Percentiles rank a stretch among this genome's conserved stretches.
Conservation (phyloP, 2,797 vertebrate genomes). For the Enteromius treurensis region DNA sequence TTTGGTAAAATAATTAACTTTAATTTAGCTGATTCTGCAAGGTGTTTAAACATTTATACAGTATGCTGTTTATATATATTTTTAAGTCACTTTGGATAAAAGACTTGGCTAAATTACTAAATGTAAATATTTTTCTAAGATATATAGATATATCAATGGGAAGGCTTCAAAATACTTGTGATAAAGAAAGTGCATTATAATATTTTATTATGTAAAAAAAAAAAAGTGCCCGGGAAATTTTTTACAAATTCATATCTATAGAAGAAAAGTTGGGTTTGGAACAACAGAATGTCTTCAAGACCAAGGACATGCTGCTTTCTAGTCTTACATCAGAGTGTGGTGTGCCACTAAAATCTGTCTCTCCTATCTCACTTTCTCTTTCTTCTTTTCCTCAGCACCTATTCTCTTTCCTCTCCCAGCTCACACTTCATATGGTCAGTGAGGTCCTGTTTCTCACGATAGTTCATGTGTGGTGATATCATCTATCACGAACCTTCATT, state of each 20-base stretch:
- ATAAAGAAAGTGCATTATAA: not conserved
- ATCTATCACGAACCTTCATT: slow-evolving; percentile 49
- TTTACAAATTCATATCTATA: not conserved
- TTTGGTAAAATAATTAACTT: not conserved
- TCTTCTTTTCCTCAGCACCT: slow-evolving; percentile 2
- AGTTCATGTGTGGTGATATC: slow-evolving; percentile 76
- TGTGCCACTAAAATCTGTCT: slow-evolving; percentile 20
- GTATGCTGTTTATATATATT: too few relatives aligned
- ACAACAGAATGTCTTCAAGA: not conserved
- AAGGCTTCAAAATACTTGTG: not conserved
- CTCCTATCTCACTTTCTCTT: slow-evolving; percentile 10
- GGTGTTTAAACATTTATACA: not conserved
- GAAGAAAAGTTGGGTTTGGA: not conserved
- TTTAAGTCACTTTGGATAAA: too few relatives aligned
- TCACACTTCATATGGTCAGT: slow-evolving; percentile 9
- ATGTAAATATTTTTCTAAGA: not conserved
- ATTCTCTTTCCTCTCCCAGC: not conserved
- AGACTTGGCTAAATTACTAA: too few relatives aligned
- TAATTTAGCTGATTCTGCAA: not conserved
- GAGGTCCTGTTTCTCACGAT: slow-evolving; percentile 40
- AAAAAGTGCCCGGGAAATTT: not conserved
- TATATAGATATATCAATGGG: not conserved
- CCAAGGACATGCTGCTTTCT: slow-evolving; percentile 39
- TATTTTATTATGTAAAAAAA: not conserved
- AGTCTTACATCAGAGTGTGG: slow-evolving; percentile 29